A percentile compares a stretch with the other conserved stretches of the same genome.
Evolutionary conservation across 2,113 vertebrate species (phyloP).

Genomic region (Nesoenas mayeri): DNA sequence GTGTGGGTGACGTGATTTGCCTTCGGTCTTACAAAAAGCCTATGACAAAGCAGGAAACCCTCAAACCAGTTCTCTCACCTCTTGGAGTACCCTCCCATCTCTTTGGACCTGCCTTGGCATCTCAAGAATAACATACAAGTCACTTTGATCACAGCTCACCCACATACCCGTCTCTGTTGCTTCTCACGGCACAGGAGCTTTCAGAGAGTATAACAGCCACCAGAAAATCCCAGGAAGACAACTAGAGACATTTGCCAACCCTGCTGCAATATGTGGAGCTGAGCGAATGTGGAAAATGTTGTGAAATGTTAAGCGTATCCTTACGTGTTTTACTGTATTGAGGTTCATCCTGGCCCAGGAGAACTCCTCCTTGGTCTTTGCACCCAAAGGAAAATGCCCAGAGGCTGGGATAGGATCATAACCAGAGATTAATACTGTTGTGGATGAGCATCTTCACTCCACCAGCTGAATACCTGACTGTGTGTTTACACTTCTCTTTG

Average conservation of each 20-base stretch:
- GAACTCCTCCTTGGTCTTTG: background rate
- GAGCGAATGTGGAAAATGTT: background rate
- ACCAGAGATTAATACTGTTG: background rate
- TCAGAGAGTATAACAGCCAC: background rate
- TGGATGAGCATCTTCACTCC: background rate
- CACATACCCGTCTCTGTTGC: background rate
- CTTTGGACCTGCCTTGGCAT: background rate
- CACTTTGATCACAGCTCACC: background rate
- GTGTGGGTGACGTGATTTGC: background rate
- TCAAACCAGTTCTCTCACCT: background rate
- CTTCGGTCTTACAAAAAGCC: background rate
- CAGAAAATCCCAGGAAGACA: background rate
- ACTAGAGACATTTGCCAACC: background rate
- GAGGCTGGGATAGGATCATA: background rate
- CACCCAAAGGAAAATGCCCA: background rate
- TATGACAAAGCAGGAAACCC: background rate
- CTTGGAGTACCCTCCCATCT: background rate
- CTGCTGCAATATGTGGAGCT: background rate
- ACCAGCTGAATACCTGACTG: background rate
- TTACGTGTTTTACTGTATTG: background rate
- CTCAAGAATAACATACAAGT: background rate
- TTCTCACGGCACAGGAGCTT: background rate
- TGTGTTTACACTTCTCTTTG: rapidly evolving
- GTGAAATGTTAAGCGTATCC: background rate
- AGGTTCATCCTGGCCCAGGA: background rate